Base-by-base conservation (phyloP, 1,140 invertebrate genomes). In the Leptinotarsa lineolata region DNA sequence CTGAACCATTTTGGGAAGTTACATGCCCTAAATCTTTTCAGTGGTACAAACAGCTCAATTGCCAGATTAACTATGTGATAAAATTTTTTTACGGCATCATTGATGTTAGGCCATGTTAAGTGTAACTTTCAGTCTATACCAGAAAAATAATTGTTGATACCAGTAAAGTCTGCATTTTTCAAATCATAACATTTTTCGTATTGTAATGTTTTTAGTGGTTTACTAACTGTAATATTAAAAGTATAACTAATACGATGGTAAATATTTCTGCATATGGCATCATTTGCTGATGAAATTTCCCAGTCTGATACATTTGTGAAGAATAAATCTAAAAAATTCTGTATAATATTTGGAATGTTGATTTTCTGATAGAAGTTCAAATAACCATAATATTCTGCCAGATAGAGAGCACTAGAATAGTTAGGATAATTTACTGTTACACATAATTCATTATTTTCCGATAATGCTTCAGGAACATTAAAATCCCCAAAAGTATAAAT, bases 401-500 rank as follows among this genome's bases (percentile, higher is more conserved):
- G 60, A 63, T 63, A 63, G 12, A 21, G 60, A 22, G 60, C 20
- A 16, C n/a, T 63, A 63, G 60, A 63, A 63, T 8, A 1, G 2
- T 63, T 24, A 4, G 20, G 60, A 12, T 16, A 63, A 20, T 22
- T 63, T 21, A 63, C 60, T 63, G 60, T 63, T 22, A 63, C 60
- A 20, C n/a, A 8, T 20, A 63, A 24, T 24, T 63, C 60, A 63
- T 63, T 63, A 18, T 63, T 22, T 63, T 63, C n/a, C 60, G 12
- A 63, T 24, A 63, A 15, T 63, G 18, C 60, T 24, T 63, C 60
- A 20, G 60, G 60, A 63, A 63, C 60, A 63, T 63, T 63, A 15
- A 63, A 63, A 63, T 63, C 60, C 4, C 60, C 60, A 63, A 22
- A 18, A 63, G n/a, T 63, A 63, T 63, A 63, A 13, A 63, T 63